Evolutionary conservation across 2,797 vertebrate species (phyloP).

Genomic region (Pseudotriccus pelzelni): DNA sequence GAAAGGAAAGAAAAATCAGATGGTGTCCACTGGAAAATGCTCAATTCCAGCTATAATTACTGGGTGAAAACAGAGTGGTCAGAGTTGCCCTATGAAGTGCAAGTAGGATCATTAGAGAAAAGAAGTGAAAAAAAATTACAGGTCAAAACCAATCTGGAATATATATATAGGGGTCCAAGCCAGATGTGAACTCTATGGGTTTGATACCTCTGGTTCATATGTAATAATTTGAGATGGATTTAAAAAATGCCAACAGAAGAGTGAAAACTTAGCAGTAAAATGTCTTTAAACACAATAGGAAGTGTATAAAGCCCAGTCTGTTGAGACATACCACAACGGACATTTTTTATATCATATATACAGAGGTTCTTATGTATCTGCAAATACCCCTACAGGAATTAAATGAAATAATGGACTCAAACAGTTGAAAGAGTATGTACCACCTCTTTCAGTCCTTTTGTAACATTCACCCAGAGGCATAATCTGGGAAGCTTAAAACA

Average conservation of each 20-base stretch:
- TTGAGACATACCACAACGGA: neutral
- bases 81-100: neutral
- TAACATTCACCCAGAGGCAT: neutral
- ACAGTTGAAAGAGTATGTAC: neutral
- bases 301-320: neutral
- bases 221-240: neutral
- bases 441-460: slow-evolving; percentile 9
- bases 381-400: neutral
- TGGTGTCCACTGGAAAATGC: neutral
- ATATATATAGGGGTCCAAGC: neutral
- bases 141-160: neutral
- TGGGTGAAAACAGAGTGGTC: neutral
- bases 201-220: neutral
- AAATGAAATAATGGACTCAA: slow-evolving; percentile 6
- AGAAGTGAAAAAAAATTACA: neutral
- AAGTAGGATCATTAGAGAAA: neutral
- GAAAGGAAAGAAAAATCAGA: neutral
- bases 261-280: neutral
- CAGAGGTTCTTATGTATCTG: neutral
- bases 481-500: slow-evolving; percentile 27
- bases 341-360: neutral
- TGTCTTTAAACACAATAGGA: neutral
- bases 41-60: neutral
- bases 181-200: neutral
- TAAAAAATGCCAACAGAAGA: neutral